phyloP scores from a whole-genome alignment of 1,140 invertebrate genomes.

The Aphelenchoides avenae region DNA sequence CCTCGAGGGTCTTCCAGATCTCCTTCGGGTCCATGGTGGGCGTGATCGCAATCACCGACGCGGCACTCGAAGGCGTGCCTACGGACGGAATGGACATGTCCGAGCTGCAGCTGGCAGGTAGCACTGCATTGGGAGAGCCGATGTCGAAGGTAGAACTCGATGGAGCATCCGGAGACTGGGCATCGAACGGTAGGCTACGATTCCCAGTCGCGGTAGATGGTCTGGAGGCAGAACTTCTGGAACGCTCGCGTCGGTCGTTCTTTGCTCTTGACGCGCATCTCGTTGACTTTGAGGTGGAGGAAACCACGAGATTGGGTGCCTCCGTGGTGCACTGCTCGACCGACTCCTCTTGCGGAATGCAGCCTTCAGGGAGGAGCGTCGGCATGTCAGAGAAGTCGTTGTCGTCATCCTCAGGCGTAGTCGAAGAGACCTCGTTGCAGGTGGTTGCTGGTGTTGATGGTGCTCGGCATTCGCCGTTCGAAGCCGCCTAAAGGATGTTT shows the following conservation, averaged over 20 bases:
- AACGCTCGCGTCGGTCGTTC: not conserved
- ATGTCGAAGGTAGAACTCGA: too few species aligned
- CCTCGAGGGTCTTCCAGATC: too few species aligned
- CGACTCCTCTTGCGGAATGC: constrained; percentile 15
- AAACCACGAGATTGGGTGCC: not conserved
- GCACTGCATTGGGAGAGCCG: too few species aligned
- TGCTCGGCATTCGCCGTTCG: constrained; percentile 2
- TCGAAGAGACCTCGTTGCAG: not conserved
- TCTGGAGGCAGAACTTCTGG: not conserved
- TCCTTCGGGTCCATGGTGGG: too few species aligned
- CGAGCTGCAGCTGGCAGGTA: too few species aligned
- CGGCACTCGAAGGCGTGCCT: too few species aligned
- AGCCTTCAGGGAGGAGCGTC: constrained; percentile 34
- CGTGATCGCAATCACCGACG: too few species aligned
- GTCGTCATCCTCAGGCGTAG: constrained; percentile 16
- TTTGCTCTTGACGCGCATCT: not conserved
- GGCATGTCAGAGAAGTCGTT: constrained; percentile 47
- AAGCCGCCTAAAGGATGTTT: not conserved
- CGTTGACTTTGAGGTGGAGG: too few species aligned
- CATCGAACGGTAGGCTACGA: not conserved
- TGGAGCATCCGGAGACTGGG: too few species aligned
- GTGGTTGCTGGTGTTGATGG: constrained; percentile 11
- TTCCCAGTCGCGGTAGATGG: not conserved
- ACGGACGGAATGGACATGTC: too few species aligned
- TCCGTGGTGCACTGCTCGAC: not conserved